These are phyloP conservation scores for Phalangium opilio DNA, from an alignment of 2,888 invertebrate genomes.

Conservation along the genomic window DNA sequence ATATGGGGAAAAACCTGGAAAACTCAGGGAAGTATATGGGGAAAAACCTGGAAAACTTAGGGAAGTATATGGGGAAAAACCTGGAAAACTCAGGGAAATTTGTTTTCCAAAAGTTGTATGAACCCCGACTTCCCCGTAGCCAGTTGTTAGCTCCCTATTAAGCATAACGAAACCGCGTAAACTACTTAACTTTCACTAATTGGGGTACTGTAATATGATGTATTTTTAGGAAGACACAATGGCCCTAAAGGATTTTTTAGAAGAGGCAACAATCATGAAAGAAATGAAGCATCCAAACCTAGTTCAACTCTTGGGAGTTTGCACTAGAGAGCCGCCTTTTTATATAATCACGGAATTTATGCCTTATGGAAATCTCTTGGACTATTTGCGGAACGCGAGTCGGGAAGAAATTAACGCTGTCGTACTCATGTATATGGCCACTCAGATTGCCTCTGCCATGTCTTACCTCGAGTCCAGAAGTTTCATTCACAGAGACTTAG, in stretches of 20 bases:
- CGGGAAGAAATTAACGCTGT: slow-evolving; percentile 67
- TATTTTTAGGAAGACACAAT: slow-evolving; percentile 75
- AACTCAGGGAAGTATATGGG: no score
- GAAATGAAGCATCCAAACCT: slow-evolving; percentile 99
- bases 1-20: no score
- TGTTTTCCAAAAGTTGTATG: no score
- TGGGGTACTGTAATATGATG: slow-evolving; percentile 8
- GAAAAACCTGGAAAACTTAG: no score
- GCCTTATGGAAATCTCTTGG: slow-evolving; percentile 93
- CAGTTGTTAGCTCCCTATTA: background rate
- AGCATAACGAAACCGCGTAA: background rate
- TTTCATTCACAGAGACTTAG: slow-evolving; percentile 94
- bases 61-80: no score
- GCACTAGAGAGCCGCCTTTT: slow-evolving; percentile 95
- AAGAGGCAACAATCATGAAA: slow-evolving; percentile 99
- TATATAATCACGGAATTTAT: slow-evolving; percentile 99
- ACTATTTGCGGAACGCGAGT: slow-evolving; percentile 77
- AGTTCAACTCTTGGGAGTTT: slow-evolving; percentile 78
- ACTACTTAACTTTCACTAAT: background rate
- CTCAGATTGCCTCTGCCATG: slow-evolving; percentile 99
- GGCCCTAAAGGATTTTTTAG: slow-evolving; percentile 96
- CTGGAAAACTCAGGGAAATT: no score
- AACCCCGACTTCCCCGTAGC: background rate
- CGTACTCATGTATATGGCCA: slow-evolving; percentile 95
- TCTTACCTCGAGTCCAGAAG: slow-evolving; percentile 88